Percentiles rank a stretch among this genome's conserved stretches.
These are phyloP conservation scores for Andrena haemorrhoa DNA, from an alignment of 2,888 invertebrate genomes.

Conservation along the genomic window DNA sequence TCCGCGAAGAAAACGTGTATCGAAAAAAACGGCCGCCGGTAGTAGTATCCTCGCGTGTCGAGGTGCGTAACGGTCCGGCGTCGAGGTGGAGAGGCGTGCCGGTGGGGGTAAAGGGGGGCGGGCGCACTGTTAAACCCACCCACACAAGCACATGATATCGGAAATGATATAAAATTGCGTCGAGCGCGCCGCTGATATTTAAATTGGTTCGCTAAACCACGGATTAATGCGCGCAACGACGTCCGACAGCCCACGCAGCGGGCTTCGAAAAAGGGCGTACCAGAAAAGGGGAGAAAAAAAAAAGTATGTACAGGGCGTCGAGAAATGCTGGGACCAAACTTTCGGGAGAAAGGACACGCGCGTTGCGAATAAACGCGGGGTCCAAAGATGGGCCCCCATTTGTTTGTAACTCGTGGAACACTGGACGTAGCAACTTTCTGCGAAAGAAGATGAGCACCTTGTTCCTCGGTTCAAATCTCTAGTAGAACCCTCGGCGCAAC, in stretches of 20 bases:
- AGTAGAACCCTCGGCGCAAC: too few species aligned
- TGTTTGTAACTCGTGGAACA: too few species aligned
- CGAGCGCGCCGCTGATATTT: conserved; percentile 84
- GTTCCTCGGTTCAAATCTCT: too few species aligned
- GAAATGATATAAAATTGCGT: conserved; percentile 85
- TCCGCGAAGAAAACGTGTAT: conserved; percentile 52
- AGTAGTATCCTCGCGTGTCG: conserved; percentile 56
- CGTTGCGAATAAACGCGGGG: not conserved
- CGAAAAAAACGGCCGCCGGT: conserved; percentile 61
- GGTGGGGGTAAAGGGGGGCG: conserved; percentile 58
- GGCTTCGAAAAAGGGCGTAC: conserved; percentile 65
- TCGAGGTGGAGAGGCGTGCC: conserved; percentile 50
- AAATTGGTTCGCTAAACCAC: conserved; percentile 85
- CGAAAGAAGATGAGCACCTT: too few species aligned
- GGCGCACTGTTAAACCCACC: conserved; percentile 80
- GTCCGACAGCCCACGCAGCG: conserved; percentile 72
- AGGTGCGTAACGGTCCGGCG: conserved; percentile 70
- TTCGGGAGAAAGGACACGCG: not conserved
- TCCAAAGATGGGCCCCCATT: too few species aligned
- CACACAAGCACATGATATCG: conserved; percentile 83
- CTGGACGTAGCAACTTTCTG: too few species aligned
- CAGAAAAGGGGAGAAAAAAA: conserved; percentile 10
- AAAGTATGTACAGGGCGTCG: not conserved
- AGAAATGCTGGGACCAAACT: not conserved
- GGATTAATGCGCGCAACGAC: conserved; percentile 82